A percentile compares a stretch with the other conserved stretches of the same genome.
Evolutionary conservation across 2,888 invertebrate genomes (phyloP).

Genomic region (Mesorhabditis belari): DNA sequence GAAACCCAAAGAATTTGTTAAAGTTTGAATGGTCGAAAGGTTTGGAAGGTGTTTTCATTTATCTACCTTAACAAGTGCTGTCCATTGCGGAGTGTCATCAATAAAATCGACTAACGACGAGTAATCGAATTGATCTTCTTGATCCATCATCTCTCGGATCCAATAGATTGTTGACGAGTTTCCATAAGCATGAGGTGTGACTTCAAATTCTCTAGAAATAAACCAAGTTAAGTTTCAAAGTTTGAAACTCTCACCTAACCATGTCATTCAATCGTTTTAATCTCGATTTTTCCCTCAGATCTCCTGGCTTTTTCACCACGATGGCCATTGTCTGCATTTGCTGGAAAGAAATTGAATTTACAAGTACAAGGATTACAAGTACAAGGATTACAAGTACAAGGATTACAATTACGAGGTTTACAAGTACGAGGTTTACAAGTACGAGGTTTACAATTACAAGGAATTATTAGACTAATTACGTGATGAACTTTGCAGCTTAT

Average conservation of each 20-base stretch:
- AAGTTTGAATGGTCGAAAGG: too few species aligned
- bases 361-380: too few species aligned
- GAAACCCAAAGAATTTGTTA: too few species aligned
- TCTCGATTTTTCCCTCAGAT: conserved; percentile 16
- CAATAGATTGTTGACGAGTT: not conserved
- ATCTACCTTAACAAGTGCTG: not conserved
- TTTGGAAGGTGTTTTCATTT: not conserved
- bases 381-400: too few species aligned
- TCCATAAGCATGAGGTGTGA: conserved; percentile 1
- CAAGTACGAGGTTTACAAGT: too few species aligned
- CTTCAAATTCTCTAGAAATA: conserved; percentile 11
- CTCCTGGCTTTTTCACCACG: conserved; percentile 24
- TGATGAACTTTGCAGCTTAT: too few species aligned
- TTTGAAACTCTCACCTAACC: not conserved
- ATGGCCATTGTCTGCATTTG: conserved; percentile 32
- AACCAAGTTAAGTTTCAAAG: not conserved
- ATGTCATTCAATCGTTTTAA: conserved; percentile 14
- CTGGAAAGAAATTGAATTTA: conserved; percentile 8
- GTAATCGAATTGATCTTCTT: not conserved
- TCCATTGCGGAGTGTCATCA: not conserved
- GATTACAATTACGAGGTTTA: too few species aligned
- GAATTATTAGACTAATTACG: too few species aligned
- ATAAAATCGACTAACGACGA: not conserved
- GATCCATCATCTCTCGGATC: not conserved
- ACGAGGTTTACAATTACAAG: too few species aligned